phyloP scores from a whole-genome alignment of 2,888 invertebrate genomes.

The Lepidonotus clava region DNA sequence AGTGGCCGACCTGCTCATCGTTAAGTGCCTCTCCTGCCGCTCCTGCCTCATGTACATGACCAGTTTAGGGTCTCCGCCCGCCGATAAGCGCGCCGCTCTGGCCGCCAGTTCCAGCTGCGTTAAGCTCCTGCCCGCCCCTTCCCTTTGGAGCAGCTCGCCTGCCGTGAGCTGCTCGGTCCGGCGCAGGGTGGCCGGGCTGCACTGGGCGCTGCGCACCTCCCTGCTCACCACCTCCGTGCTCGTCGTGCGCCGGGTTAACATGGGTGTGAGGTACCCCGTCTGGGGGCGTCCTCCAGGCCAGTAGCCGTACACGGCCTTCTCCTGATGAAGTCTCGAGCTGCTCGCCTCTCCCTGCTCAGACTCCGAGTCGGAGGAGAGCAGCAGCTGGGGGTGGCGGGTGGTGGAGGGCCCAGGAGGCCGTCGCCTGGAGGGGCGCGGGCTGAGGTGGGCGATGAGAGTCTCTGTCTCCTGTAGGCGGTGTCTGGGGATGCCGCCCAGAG shows the following conservation, averaged over 20 bases:
- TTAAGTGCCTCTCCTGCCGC: neutral
- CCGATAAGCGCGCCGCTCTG: neutral
- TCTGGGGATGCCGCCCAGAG: neutral
- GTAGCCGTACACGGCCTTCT: neutral
- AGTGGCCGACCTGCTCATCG: too few species aligned
- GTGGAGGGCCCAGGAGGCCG: neutral
- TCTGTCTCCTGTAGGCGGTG: slow-evolving; percentile 11
- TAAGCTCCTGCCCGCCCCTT: neutral
- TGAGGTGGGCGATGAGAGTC: slow-evolving; percentile 44
- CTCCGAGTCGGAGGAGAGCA: slow-evolving; percentile 17
- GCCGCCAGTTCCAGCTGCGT: neutral
- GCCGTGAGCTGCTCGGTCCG: neutral
- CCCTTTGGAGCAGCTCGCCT: neutral
- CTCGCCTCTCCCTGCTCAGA: slow-evolving; percentile 3
- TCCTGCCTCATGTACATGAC: neutral
- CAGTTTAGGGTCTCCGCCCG: neutral
- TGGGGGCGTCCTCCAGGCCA: neutral
- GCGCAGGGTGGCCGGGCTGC: neutral
- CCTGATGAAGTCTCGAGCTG: neutral
- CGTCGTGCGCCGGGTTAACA: neutral
- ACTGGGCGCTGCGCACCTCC: neutral
- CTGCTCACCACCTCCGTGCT: neutral
- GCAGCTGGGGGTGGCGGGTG: neutral
- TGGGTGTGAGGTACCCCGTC: neutral
- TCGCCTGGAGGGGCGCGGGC: neutral